Evolutionary conservation across 2,113 vertebrate species (phyloP), one percentile per base, ranked within the genome.

Genomic region (Catharus minimus): DNA sequence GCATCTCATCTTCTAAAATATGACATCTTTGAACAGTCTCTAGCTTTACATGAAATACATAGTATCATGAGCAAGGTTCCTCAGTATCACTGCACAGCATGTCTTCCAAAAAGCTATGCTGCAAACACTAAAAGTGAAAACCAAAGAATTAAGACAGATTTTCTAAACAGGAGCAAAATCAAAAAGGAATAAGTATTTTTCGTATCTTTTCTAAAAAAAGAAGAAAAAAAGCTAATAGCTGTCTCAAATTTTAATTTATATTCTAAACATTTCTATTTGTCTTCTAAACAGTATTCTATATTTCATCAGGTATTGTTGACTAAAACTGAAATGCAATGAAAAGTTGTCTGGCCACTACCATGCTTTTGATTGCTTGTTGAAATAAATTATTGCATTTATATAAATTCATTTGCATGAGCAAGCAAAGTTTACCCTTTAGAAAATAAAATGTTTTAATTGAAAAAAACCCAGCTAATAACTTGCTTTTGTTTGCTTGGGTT

Each of bases 211-310:
- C 44, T 81, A 93, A 85, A 92, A 74, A 58, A 78, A 89, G 28
- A 50, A 91, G 49, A 39, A 86, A 95, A 96, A 94, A 57, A 69
- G 26, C 36, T 75, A 53, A 49, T 7, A 78, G 57, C 36, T 94
- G 53, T 89, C 78, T 95, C 92, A 88, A 95, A 96, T 95, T 96
- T 97, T 91, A 90, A 84, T 89, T 92, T 58, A 58, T 71, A 85
- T 89, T 88, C 83, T 55, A 85, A 97, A 94, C 43, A 94, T 92
- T 71, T 47, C 5, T 72, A 76, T 61, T 81, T 92, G 49, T 94
- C 73, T 95, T 53, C 75, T 91, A 88, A 92, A 88, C 39, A 83
- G 49, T 89, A 94, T 86, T 95, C 94, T 68, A 57, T 72, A 69
- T n/a, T 76, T 95, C 57, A 94, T 76, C 82, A 88, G 64, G 92